Conservation (phyloP, 2,113 vertebrate genomes). For the Amblyopsis rosae region DNA sequence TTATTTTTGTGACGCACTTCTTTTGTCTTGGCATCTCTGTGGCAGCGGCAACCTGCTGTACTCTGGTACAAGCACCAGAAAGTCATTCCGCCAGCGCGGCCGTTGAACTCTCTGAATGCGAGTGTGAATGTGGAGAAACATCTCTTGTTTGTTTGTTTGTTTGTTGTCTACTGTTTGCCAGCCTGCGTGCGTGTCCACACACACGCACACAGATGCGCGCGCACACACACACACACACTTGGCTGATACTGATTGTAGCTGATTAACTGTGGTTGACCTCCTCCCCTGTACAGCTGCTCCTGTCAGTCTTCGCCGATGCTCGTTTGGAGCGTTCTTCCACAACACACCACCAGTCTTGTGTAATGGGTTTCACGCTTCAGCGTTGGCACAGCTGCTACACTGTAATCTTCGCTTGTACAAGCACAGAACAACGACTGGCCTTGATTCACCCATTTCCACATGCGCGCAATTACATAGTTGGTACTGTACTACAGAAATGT, state of each 20-base stretch:
- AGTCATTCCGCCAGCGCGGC: too few species aligned
- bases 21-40: too few species aligned
- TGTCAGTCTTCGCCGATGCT: conserved; percentile 45
- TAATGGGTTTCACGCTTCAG: conserved; percentile 41
- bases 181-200: conserved; percentile 1
- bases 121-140: background rate
- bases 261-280: conserved; percentile 72
- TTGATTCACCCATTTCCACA: conserved; percentile 59
- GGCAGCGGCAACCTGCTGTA: too few species aligned
- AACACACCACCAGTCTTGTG: conserved; percentile 29
- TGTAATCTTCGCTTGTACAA: conserved; percentile 62
- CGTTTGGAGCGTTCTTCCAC: conserved; percentile 53
- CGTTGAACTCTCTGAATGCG: too few species aligned
- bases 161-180: conserved; percentile 32
- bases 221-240: conserved; percentile 21
- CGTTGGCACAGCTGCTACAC: conserved; percentile 43
- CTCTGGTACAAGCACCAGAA: too few species aligned
- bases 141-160: conserved; percentile 29
- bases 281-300: conserved; percentile 64
- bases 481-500: conserved; percentile 49
- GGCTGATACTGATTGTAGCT: conserved; percentile 69
- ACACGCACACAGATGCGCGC: conserved; percentile 4
- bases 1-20: too few species aligned
- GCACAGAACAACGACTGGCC: conserved; percentile 57
- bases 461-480: conserved; percentile 50